phyloP scores from a whole-genome alignment of 2,113 vertebrate species.

The Eidolon helvum region DNA sequence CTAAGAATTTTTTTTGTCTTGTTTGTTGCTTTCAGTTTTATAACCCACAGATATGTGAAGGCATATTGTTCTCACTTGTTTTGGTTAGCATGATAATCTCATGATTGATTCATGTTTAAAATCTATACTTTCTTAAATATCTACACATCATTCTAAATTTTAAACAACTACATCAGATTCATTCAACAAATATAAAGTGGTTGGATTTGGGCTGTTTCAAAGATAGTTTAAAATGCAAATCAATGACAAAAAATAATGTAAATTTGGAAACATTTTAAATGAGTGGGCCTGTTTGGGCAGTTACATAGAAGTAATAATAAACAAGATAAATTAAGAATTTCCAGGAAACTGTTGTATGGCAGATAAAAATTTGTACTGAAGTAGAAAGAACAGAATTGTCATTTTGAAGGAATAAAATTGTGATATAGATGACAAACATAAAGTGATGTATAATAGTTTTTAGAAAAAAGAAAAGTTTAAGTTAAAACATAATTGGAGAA shows the following conservation, averaged over 20 bases:
- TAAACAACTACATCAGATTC: not conserved
- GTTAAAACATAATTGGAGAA: not conserved
- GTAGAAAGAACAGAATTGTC: not conserved
- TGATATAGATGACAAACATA: not conserved
- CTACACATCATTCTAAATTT: not conserved
- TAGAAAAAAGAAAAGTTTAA: not conserved
- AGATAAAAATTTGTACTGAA: not conserved
- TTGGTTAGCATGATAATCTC: too few species aligned
- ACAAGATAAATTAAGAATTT: not conserved
- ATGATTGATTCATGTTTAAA: not conserved
- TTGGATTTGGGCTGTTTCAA: not conserved
- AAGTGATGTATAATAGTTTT: not conserved
- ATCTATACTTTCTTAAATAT: constrained; percentile 30
- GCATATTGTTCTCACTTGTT: too few species aligned
- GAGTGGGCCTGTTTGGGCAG: not conserved
- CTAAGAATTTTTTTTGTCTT: constrained; percentile 44
- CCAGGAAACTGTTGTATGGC: not conserved
- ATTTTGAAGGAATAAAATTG: not conserved
- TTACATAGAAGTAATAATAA: not conserved
- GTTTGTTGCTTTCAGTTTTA: too few species aligned
- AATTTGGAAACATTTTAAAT: not conserved
- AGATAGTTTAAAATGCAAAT: not conserved
- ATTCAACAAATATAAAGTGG: not conserved
- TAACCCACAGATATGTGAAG: too few species aligned
- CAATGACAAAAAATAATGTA: not conserved